phyloP scores from a whole-genome alignment of 2,113 vertebrate genomes.

The Polypterus senegalus region DNA sequence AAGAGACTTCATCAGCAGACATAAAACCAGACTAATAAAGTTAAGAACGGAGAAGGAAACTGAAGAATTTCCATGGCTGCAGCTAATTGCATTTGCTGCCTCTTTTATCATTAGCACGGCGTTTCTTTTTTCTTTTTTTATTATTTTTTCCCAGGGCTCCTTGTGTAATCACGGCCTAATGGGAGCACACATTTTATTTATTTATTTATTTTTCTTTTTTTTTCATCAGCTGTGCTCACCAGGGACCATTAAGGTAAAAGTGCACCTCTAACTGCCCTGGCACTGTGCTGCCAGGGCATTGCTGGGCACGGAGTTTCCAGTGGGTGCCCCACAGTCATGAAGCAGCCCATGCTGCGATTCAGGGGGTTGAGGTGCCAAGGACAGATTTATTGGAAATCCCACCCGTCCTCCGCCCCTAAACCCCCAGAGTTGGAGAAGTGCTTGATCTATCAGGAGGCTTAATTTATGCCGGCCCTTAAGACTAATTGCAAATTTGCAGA shows the following conservation, averaged over 20 bases:
- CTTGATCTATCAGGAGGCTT: conserved; percentile 98
- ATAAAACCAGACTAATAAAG: conserved; percentile 43
- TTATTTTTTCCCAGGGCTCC: neutral
- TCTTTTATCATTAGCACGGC: conserved; percentile 12
- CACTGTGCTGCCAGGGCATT: too few relatives aligned
- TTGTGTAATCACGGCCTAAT: neutral
- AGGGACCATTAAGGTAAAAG: neutral
- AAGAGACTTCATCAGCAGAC: conserved; percentile 52
- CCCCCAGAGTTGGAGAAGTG: conserved; percentile 38
- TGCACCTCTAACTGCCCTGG: neutral
- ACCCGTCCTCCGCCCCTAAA: conserved; percentile 63
- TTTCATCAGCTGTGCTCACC: neutral
- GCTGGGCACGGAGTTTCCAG: conserved; percentile 14
- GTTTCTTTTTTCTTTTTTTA: conserved; percentile 6
- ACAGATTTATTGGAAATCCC: conserved; percentile 58
- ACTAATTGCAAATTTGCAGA: conserved; percentile 99
- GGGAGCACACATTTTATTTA: too few relatives aligned
- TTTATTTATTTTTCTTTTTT: too few relatives aligned
- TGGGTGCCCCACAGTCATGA: neutral
- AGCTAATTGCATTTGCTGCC: conserved; percentile 28
- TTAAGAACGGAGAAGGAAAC: conserved; percentile 53
- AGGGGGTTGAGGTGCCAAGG: conserved; percentile 20
- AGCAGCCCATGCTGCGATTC: conserved; percentile 25
- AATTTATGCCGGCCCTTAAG: conserved; percentile 97
- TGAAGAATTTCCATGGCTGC: conserved; percentile 38